Evolutionary conservation across 2,797 vertebrate species (phyloP), one percentile per base, ranked within the genome.

Genomic region (Gobio occitaniae): DNA sequence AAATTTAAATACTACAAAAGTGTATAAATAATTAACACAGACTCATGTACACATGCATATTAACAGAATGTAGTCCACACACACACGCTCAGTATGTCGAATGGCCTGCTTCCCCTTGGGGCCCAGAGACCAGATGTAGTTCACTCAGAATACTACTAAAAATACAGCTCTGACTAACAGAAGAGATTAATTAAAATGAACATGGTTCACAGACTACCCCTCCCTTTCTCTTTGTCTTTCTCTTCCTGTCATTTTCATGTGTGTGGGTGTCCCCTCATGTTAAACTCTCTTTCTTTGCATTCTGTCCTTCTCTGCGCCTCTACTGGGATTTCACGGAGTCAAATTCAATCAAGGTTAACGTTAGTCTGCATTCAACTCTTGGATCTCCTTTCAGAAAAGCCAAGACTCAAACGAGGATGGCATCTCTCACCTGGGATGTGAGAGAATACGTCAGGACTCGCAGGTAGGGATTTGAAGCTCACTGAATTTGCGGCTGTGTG

Each of bases 91-190:
- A 75, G 25, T 48, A 83, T n/a, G 19, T 79, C 68, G 72, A 70
- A 78, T 44, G 25, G 89, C 87, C 91, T 91, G 91, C 86, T 87
- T 87, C 87, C 90, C 91, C 91, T 91, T 87, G 70, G 88, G 91
- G 92, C 93, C 86, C 71, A 84, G 88, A 88, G 87, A 91, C 76
- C 69, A 80, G 89, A 92, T 90, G 78, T 80, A 84, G 0, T 0
- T 85, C 75, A 87, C 91, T 92, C 90, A 90, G 83, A 90, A 90
- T 89, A 78, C 63, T 56, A 86, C 91, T 88, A 90, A 93, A 93
- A 93, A 92, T 89, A 90, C 88, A 89, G 74, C 83, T 63, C 83
- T 54, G 66, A 88, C 89, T 87, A 87, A 89, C 81, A 89, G 88
- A 86, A 79, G 86, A 88, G 88, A 89, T 90, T 89, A 86, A 90